Base-by-base conservation (phyloP, 2,888 invertebrate species). In the Tyria jacobaeae region DNA sequence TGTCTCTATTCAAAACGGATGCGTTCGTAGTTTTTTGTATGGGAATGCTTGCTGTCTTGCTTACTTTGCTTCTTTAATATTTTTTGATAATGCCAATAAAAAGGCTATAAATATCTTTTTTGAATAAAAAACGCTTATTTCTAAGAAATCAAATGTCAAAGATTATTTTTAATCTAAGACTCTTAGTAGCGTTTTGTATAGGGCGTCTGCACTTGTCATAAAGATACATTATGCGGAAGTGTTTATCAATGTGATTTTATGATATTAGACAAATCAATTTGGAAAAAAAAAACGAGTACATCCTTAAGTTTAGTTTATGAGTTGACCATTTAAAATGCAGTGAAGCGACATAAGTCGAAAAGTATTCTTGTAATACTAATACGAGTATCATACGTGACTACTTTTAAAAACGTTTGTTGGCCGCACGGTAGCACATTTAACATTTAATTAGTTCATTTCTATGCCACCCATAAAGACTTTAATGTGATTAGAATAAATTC, bases 1-100 rank as follows among this genome's bases (percentile, higher is more conserved):
- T 83, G 87, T 87, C 89, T 90, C 84, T 85, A 86, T 89, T 87
- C 79, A 80, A 79, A 80, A 78, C 90, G 91, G 91, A 92, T 88
- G 87, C 85, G 83, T 80, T 81, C 80, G 79, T 81, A 83, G 84
- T 90, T 91, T n/a, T 91, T 91, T 90, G 80, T 88, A 79, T 80
- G 79, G 73, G 70, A 82, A 80, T 75, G 84, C 82, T 91, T 92
- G 92, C 91, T 90, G 90, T 86, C 80, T 81, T 71, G 75, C 72
- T 70, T 67, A 73, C 76, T 80, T 83, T 74, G 67, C 78, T 85
- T 89, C 85, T 91, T 92, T 89, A 89, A 87, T 41, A 41, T 41
- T 76, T 83, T 77, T 86, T 89, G 76, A 80, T 77, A 78, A 80
- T 67, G 73, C 87, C 71, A 71, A 89, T 87, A 31, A 80, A 67